A percentile compares a stretch with the other conserved stretches of the same genome.
Evolutionary conservation across 2,888 invertebrate species (phyloP).

Genomic region (Ophion ellenae): DNA sequence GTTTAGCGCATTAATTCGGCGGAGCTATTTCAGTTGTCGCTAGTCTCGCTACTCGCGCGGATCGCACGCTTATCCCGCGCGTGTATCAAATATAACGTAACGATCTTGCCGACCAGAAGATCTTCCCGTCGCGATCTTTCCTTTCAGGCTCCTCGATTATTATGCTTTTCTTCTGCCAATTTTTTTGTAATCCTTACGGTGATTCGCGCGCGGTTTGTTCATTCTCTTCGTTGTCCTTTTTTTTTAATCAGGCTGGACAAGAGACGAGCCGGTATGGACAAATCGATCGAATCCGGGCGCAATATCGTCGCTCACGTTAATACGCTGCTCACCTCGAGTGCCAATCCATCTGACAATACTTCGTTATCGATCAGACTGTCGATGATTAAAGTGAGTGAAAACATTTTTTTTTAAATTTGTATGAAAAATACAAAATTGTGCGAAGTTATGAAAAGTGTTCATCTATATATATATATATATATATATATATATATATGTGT

Average conservation of each 20-base stretch:
- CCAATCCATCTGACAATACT: slow-evolving; percentile 88
- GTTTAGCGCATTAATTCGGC: slow-evolving; percentile 71
- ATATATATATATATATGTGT: no score
- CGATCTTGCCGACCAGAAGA: slow-evolving; percentile 31
- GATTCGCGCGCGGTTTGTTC: not conserved
- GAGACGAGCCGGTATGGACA: slow-evolving; percentile 70
- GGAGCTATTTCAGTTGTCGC: slow-evolving; percentile 82
- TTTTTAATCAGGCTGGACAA: slow-evolving; percentile 74
- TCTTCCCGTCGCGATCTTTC: slow-evolving; percentile 18
- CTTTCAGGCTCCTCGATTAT: not conserved
- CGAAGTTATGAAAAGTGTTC: no score
- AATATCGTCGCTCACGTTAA: slow-evolving; percentile 82
- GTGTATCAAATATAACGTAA: not conserved
- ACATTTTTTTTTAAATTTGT: not conserved
- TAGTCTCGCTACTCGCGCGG: slow-evolving; percentile 76
- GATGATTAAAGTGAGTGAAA: slow-evolving; percentile 86
- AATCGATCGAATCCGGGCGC: slow-evolving; percentile 77
- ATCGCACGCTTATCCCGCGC: slow-evolving; percentile 53
- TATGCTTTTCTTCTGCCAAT: not conserved
- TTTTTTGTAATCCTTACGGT: no score
- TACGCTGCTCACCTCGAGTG: slow-evolving; percentile 86
- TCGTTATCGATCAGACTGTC: slow-evolving; percentile 88
- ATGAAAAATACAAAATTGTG: no score
- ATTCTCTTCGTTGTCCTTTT: not conserved
- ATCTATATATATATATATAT: no score